Conservation (phyloP, 2,797 vertebrate species). For the Pogoniulus pusillus region DNA sequence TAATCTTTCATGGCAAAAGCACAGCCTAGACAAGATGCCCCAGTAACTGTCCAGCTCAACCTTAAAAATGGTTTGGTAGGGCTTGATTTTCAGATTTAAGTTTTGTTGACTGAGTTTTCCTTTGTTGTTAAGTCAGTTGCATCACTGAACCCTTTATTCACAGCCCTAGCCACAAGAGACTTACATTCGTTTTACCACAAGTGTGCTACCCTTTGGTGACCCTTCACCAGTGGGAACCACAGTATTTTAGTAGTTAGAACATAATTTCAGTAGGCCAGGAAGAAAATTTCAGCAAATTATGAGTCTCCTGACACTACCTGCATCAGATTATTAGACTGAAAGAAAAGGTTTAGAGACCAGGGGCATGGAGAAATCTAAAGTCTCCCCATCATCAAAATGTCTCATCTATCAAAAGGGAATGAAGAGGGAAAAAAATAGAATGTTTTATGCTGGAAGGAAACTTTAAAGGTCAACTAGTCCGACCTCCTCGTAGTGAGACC, state of each 20-base stretch:
- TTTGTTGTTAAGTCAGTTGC: not conserved
- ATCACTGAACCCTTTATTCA: not conserved
- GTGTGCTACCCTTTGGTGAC: not conserved
- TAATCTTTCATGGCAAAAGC: not conserved
- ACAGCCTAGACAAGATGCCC: not conserved
- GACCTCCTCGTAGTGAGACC: not conserved
- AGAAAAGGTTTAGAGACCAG: not conserved
- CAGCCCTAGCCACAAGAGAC: not conserved
- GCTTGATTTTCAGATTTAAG: not conserved
- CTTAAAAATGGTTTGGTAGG: not conserved
- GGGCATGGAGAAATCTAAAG: fast-evolving
- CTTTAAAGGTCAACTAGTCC: not conserved
- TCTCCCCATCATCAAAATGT: not conserved
- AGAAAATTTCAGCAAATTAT: not conserved
- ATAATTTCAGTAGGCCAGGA: not conserved
- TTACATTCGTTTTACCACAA: not conserved
- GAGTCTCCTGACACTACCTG: fast-evolving
- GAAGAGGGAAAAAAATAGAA: not conserved
- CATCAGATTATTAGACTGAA: not conserved
- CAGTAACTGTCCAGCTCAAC: not conserved
- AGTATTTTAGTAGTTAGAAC: not conserved
- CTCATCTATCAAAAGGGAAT: not conserved
- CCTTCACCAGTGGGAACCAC: not conserved
- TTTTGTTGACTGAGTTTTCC: not conserved
- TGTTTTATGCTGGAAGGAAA: not conserved